Conservation (phyloP, 2,888 invertebrate species). For the Limenitis arthemis region DNA sequence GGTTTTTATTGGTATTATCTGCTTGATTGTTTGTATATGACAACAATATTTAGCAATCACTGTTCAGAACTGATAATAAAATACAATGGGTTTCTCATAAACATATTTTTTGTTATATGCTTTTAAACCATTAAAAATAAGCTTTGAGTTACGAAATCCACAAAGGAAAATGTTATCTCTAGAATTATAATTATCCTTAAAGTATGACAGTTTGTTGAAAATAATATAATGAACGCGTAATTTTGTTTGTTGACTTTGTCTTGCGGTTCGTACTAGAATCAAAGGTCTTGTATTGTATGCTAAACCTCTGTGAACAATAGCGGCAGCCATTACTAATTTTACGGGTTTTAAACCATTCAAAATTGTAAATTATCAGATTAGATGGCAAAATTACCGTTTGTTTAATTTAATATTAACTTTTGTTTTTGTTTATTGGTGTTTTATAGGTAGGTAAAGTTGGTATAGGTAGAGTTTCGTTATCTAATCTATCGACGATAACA, state of each 20-base stretch:
- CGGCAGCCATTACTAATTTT: constrained; percentile 12
- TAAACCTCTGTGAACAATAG: constrained; percentile 12
- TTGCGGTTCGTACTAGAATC: constrained; percentile 3
- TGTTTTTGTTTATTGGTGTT: neutral
- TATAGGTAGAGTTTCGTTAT: constrained; percentile 1
- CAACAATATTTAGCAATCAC: no score
- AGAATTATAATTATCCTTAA: no score
- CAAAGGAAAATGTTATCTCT: no score
- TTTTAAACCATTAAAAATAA: no score
- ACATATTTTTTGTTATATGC: no score
- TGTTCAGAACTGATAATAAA: no score
- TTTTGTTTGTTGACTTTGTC: neutral
- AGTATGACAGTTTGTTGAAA: neutral
- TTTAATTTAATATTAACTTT: neutral
- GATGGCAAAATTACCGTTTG: neutral
- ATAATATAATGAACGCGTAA: neutral
- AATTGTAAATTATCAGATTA: constrained; percentile 8
- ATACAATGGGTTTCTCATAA: no score
- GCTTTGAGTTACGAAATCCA: no score
- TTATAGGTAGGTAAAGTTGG: neutral
- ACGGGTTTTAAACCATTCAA: constrained; percentile 10
- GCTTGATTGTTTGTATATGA: no score
- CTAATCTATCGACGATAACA: constrained; percentile 18
- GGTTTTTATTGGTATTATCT: no score
- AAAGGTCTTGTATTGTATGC: constrained; percentile 20